Base-by-base conservation (phyloP, 1,140 invertebrate genomes). In the Zaprionus capensis region DNA sequence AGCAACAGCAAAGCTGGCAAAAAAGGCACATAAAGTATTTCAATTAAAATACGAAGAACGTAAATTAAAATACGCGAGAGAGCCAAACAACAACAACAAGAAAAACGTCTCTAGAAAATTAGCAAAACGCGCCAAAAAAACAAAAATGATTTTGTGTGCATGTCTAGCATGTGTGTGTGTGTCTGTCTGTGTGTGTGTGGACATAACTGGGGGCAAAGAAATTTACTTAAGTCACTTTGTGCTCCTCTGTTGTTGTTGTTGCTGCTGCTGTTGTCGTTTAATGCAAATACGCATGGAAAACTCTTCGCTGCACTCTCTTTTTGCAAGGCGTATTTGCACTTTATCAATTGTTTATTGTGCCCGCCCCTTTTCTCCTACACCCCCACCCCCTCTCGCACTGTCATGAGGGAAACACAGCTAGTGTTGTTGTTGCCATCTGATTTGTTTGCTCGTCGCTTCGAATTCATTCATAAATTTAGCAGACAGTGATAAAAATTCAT, bases 391-490 rank as follows among this genome's bases (percentile, higher is more conserved):
- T 31, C 6, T 15, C 11, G 3, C 51, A 26, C 6, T 58, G 9
- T 46, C 26, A 34, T 36, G 34, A 67, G 53, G 58, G 55, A 34
- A 17, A 31, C 44, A 7, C 2, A 26, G n/a, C n/a, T 38, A 22
- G n/a, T 34, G 20, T 57, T 57, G 14, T 65, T 66, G 31, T 36
- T 76, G 51, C 26, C 20, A 6, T 34, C 51, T 76, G 64, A 61
- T 71, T 70, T 79, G 34, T 65, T 78, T 81, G 65, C 24, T 56
- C 28, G 63, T 20, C 64, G 70, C 56, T 49, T 65, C 36, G 63
- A 75, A 71, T 87, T 80, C 80, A 86, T 86, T 86, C 84, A 86
- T 87, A 87, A 86, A 87, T 86, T 67, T 71, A 17, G 53, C 24
- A 65, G 55, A 26, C 69, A 34, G 44, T 73, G 78, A 81, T 84